phyloP scores from a whole-genome alignment of 2,888 invertebrate species.

The Petrolisthes manimaculis region DNA sequence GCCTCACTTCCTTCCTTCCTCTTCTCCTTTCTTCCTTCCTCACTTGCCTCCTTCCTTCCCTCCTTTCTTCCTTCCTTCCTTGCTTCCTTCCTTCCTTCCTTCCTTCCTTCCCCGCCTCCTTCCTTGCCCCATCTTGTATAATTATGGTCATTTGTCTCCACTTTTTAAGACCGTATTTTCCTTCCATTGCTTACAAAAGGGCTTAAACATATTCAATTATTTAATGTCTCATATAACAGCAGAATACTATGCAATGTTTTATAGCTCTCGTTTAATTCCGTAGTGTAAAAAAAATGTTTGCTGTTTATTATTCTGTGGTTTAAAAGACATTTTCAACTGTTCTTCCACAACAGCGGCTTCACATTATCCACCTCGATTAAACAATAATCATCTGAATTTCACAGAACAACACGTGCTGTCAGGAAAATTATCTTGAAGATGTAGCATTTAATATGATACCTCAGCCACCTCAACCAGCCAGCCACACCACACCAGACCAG shows the following conservation, averaged over 20 bases:
- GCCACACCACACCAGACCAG: not conserved
- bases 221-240: not conserved
- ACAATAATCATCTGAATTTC: conserved; percentile 27
- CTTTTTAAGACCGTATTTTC: no score
- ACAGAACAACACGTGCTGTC: conserved; percentile 25
- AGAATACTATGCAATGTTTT: not conserved
- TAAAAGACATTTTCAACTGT: not conserved
- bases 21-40: not conserved
- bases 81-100: not conserved
- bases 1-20: not conserved
- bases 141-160: no score
- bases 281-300: not conserved
- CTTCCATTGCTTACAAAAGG: not conserved
- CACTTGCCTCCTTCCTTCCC: not conserved
- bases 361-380: conserved; percentile 38
- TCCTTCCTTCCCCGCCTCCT: not conserved
- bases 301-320: not conserved
- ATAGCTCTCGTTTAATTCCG: not conserved
- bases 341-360: conserved; percentile 11
- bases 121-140: not conserved
- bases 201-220: not conserved
- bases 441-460: conserved; percentile 25
- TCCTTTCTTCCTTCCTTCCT: not conserved
- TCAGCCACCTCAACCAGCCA: conserved; percentile 7
- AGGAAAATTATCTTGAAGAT: conserved; percentile 29